Conservation (phyloP, 2,113 vertebrate species). For the Aptenodytes patagonicus region DNA sequence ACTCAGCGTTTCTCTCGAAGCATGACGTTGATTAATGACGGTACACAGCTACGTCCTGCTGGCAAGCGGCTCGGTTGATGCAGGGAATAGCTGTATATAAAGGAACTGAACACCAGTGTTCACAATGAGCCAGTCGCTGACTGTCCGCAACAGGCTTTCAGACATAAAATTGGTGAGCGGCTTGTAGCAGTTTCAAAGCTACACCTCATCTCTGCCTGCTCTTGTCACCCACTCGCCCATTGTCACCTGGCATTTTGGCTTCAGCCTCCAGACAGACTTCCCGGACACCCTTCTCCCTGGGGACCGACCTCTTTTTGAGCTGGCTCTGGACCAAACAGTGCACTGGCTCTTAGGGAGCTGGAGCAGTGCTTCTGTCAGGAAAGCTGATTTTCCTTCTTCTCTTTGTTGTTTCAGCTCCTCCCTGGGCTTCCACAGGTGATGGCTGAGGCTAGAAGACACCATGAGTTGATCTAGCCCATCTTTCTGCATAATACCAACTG, state of each 20-base stretch:
- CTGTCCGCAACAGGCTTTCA: background rate
- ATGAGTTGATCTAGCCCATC: background rate
- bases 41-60: slow-evolving; percentile 62
- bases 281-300: background rate
- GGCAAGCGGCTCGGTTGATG: slow-evolving; percentile 65
- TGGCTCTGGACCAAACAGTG: background rate
- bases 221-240: background rate
- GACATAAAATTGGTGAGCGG: background rate
- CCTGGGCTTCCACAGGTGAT: background rate
- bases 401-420: background rate
- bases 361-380: background rate
- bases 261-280: background rate
- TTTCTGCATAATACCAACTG: background rate
- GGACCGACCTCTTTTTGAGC: background rate
- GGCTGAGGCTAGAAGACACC: background rate
- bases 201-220: background rate
- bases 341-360: background rate
- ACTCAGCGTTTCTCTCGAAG: slow-evolving; percentile 71
- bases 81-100: background rate
- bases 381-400: background rate
- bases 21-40: slow-evolving; percentile 81
- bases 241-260: background rate
- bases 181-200: background rate
- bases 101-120: background rate
- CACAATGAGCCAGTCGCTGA: background rate